Conservation (phyloP, 2,113 vertebrate genomes). For the Gnathonemus longibarbis region DNA sequence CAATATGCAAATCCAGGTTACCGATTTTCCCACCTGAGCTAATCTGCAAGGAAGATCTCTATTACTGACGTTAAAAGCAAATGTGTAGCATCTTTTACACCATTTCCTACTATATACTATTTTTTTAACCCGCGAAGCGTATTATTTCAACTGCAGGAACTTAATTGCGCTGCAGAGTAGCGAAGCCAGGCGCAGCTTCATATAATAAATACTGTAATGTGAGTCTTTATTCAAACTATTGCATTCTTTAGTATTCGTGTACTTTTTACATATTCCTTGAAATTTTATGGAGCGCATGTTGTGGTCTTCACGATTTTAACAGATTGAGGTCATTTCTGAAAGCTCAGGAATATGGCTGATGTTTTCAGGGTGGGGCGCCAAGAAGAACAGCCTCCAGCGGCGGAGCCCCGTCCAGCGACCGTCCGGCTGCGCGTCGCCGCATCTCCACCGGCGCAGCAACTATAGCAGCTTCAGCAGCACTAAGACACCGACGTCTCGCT, state of each 20-base stretch:
- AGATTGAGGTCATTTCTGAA: slow-evolving; percentile 9
- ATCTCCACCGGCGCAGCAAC: slow-evolving; percentile 23
- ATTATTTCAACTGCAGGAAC: neutral
- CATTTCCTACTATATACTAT: neutral
- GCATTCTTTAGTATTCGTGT: neutral
- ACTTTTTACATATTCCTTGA: neutral
- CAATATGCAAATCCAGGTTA: neutral
- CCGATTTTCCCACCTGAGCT: neutral
- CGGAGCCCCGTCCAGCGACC: slow-evolving; percentile 5
- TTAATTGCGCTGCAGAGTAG: neutral
- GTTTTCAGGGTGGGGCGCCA: slow-evolving; percentile 38
- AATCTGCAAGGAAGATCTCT: slow-evolving; percentile 28
- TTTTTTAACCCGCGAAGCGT: neutral
- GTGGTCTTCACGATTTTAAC: neutral
- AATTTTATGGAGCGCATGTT: neutral
- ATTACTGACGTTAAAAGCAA: slow-evolving; percentile 21
- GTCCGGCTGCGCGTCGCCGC: slow-evolving; percentile 14
- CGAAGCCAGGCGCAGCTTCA: neutral
- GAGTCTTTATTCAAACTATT: neutral
- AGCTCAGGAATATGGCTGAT: slow-evolving; percentile 18
- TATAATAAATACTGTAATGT: neutral
- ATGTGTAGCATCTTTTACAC: neutral
- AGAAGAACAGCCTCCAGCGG: slow-evolving; percentile 29
- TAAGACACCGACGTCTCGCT: no score
- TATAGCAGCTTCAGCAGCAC: neutral